Evolutionary conservation across 2,797 vertebrate species (phyloP).

Genomic region (Benthosema pterotum): DNA sequence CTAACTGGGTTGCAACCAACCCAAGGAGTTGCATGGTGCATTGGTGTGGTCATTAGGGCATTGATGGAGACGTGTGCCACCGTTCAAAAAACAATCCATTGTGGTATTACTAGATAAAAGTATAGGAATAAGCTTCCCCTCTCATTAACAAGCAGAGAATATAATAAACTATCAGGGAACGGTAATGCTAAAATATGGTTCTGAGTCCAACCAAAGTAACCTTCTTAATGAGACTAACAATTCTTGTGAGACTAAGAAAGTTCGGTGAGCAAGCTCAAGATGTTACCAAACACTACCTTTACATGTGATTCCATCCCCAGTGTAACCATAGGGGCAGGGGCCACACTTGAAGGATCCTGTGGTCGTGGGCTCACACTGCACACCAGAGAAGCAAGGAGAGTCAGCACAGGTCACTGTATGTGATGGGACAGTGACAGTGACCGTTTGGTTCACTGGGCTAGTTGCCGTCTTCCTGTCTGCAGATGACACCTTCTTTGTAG

Average conservation of each 20-base stretch:
- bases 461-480: conserved; percentile 43
- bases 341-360: conserved; percentile 79
- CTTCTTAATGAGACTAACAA: no score
- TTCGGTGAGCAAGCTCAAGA: neutral
- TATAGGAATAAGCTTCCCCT: no score
- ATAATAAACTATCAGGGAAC: no score
- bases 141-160: no score
- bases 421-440: conserved; percentile 39
- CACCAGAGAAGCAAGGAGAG: conserved; percentile 84
- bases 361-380: conserved; percentile 77
- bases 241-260: neutral
- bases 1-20: no score
- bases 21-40: no score
- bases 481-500: conserved; percentile 31
- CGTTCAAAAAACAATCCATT: neutral
- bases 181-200: no score
- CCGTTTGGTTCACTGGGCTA: conserved; percentile 31
- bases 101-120: no score
- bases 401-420: conserved; percentile 71
- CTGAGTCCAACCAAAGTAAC: no score
- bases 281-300: conserved; percentile 76
- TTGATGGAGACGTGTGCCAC: no score
- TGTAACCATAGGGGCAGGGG: conserved; percentile 84
- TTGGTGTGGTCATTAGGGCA: no score
- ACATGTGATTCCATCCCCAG: conserved; percentile 84